Conservation (phyloP, 2,797 vertebrate genomes). For the Poeciliopsis turneri region DNA sequence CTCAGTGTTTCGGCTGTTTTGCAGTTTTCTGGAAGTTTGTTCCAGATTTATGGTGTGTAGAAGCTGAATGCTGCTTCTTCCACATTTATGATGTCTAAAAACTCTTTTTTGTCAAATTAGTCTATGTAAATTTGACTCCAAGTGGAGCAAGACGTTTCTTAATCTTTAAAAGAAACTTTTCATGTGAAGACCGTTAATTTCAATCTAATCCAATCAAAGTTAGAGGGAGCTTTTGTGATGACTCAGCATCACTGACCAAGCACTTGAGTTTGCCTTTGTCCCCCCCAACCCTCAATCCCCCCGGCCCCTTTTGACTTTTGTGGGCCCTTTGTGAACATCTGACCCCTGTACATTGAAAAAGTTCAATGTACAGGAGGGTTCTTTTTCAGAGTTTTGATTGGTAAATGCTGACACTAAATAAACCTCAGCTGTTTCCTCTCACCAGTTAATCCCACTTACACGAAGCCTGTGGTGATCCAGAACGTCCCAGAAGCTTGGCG, state of each 20-base stretch:
- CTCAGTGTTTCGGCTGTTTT: too few relatives aligned
- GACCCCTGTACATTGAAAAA: constrained; percentile 64
- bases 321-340: constrained; percentile 71
- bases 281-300: constrained; percentile 26
- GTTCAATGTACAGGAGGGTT: constrained; percentile 32
- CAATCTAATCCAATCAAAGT: constrained; percentile 31
- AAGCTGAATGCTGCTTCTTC: too few relatives aligned
- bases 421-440: constrained; percentile 82
- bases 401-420: constrained; percentile 76
- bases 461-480: constrained; percentile 63
- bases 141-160: not conserved
- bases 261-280: constrained; percentile 68
- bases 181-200: constrained; percentile 24
- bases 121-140: not conserved
- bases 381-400: constrained; percentile 63
- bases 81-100: not conserved
- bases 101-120: constrained; percentile 3
- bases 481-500: constrained; percentile 57
- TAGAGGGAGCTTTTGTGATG: constrained; percentile 58
- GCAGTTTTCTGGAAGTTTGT: too few relatives aligned
- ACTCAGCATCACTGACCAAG: constrained; percentile 78
- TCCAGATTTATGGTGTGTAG: too few relatives aligned
- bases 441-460: constrained; percentile 75
- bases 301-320: constrained; percentile 68
- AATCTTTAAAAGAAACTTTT: constrained; percentile 15